Conservation (phyloP, 2,113 vertebrate genomes). For the Ictidomys tridecemlineatus region DNA sequence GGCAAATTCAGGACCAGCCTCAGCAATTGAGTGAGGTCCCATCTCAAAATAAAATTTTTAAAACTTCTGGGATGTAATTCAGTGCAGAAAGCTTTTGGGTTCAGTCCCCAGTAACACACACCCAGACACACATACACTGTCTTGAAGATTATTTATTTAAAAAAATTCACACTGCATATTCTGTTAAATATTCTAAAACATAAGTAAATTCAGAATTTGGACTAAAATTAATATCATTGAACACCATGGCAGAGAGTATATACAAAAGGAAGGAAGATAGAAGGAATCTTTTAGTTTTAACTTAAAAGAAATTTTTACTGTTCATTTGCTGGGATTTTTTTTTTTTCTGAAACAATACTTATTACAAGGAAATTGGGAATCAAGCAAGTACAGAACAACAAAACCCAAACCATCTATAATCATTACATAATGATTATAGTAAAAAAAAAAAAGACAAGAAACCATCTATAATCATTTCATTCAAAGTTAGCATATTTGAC, state of each 20-base stretch:
- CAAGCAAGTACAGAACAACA: background rate
- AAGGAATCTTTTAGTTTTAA: background rate
- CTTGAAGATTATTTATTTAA: background rate
- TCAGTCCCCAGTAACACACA: no score
- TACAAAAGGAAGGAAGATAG: background rate
- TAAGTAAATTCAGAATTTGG: background rate
- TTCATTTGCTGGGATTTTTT: background rate
- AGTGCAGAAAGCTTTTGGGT: no score
- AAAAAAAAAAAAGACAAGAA: no score
- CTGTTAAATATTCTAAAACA: background rate
- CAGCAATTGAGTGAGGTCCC: no score
- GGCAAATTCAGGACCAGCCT: no score
- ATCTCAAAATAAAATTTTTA: no score
- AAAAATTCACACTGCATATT: background rate
- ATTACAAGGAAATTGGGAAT: background rate
- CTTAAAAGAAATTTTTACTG: background rate
- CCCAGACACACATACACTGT: background rate
- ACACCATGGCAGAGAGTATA: background rate
- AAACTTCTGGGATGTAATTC: no score
- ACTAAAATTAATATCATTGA: background rate
- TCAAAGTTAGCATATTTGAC: background rate
- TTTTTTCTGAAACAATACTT: slow-evolving; percentile 38
- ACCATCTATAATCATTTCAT: background rate
- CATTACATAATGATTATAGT: no score
- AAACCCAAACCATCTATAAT: background rate